Evolutionary conservation across 2,888 invertebrate genomes (phyloP).

Genomic region (Pyrocoelia pectoralis): DNA sequence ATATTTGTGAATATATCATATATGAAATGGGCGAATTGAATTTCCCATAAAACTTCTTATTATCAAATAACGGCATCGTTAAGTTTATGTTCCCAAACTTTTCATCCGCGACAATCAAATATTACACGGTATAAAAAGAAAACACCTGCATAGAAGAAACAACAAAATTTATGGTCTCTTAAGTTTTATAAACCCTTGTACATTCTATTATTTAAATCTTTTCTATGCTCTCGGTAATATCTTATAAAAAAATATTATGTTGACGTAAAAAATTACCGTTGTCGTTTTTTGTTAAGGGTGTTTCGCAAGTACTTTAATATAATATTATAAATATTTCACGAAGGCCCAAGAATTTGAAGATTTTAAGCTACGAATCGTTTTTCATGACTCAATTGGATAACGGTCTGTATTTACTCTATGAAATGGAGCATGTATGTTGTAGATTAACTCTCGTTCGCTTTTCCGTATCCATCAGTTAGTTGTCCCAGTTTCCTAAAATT

Average conservation of each 20-base stretch:
- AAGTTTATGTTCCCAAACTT: background rate
- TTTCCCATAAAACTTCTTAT: background rate
- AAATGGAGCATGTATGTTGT: background rate
- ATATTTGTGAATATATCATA: background rate
- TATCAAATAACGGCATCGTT: slow-evolving; percentile 1
- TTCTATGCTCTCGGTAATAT: background rate
- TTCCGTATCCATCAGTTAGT: background rate
- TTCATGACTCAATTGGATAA: background rate
- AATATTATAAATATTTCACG: background rate
- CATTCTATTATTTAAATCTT: background rate
- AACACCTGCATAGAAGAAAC: background rate
- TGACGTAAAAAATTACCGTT: background rate
- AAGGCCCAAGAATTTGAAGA: no score
- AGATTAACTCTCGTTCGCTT: slow-evolving; percentile 3
- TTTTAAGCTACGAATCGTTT: background rate
- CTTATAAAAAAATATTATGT: background rate
- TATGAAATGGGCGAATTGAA: background rate
- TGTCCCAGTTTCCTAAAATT: slow-evolving; percentile 20
- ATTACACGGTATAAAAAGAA: background rate
- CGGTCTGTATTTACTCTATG: background rate
- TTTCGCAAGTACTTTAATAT: background rate
- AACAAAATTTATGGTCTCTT: background rate
- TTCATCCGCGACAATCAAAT: background rate
- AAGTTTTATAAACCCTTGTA: background rate
- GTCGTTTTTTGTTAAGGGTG: no score